Evolutionary conservation across 2,797 vertebrate species (phyloP).

Genomic region (Pitangus sulphuratus): DNA sequence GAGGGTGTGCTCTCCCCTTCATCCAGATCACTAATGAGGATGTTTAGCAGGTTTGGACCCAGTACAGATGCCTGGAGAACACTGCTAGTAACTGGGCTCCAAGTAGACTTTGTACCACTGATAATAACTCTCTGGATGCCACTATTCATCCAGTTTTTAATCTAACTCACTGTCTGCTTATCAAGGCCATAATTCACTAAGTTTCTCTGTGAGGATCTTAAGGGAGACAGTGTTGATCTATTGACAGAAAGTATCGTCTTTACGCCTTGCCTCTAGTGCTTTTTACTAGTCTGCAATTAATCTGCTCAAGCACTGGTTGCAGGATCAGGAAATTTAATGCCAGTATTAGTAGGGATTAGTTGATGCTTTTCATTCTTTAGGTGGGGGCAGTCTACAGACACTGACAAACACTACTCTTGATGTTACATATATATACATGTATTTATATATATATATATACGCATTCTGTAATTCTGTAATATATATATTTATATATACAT

Average conservation of each 20-base stretch:
- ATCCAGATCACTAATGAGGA: not conserved
- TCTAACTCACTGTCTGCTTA: not conserved
- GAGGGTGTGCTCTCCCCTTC: not conserved
- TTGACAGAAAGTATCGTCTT: not conserved
- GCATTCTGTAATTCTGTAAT: too few relatives aligned
- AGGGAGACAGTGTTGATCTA: not conserved
- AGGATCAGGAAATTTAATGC: not conserved
- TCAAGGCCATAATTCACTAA: not conserved
- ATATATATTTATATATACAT: not conserved
- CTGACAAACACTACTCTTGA: not conserved
- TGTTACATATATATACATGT: not conserved
- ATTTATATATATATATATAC: too few relatives aligned
- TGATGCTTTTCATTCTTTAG: constrained; percentile 17
- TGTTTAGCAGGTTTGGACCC: not conserved
- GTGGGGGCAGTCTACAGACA: not conserved
- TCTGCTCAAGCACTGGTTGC: not conserved
- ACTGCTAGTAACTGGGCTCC: not conserved
- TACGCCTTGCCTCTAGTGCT: not conserved
- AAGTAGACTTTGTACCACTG: not conserved
- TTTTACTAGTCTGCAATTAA: not conserved
- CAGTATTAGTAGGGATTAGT: not conserved
- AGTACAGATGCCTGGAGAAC: not conserved
- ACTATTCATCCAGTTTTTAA: not conserved
- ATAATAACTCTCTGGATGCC: not conserved
- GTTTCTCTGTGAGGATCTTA: not conserved